Base-by-base conservation (phyloP, 2,888 invertebrate species). In the Tenthredo amoena region DNA sequence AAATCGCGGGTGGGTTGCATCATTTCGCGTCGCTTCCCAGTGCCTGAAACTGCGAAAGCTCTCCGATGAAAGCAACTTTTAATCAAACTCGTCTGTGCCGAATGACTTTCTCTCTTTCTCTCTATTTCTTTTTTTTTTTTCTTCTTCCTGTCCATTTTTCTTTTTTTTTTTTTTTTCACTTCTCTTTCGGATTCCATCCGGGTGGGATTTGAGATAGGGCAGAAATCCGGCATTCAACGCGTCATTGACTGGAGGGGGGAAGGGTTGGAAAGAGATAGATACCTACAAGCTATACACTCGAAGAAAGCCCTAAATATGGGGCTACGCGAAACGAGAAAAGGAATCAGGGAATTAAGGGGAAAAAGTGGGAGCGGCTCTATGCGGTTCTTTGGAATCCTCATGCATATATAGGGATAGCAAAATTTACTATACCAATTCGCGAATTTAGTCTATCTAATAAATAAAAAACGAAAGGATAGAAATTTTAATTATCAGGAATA, bases 1-100 rank as follows among this genome's bases (percentile, higher is more conserved):
- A 26, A 21, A 40, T 12, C n/a, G 37, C n/a, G 18, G 71, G 15
- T 40, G n/a, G 71, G n/a, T 71, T 21, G 74, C 74, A 43, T 77
- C 50, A 74, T 43, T 40, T 77, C 43, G 76, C 47, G 31, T 77
- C 76, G 50, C 55, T 77, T 77, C 47, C 3, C 18, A 34, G 5
- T n/a, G 43, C 50, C 50, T 47, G 50, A 50, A 58, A 79, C 12
- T 18, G 37, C 5, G 21, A 34, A 68, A 43, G 82, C 47, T 43
- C 65, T 65, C 34, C 68, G 34, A 82, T 68, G 82, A 82, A 82
- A 82, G 82, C 82, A 68, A 82, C 68, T 82, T 82, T 82, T 68
- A 82, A 82, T 82, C 82, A 82, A 82, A 82, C 82, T 65, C 79
- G 21, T 47, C 58, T 37, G 79, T 77, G 40, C 58, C 47, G 79